Percentiles rank a stretch among this genome's conserved stretches.
Conservation (phyloP, 2,888 invertebrate species). For the Nomada fucata region DNA sequence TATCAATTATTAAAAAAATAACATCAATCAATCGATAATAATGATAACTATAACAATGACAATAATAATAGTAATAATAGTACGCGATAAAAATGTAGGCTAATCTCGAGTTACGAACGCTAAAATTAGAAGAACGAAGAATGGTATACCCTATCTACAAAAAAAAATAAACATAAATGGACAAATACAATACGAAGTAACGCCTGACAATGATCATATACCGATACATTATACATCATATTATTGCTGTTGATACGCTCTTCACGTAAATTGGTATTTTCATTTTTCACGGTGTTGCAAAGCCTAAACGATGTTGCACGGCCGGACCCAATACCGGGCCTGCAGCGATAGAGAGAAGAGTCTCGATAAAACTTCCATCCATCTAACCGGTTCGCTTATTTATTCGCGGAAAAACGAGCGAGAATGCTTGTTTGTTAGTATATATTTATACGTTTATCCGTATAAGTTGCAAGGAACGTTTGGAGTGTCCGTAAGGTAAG, state of each 20-base stretch:
- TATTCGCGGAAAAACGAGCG: not conserved
- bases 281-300: constrained; percentile 23
- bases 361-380: constrained; percentile 41
- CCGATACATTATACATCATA: constrained; percentile 5
- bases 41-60: constrained; percentile 7
- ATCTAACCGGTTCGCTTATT: not conserved
- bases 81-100: constrained; percentile 24
- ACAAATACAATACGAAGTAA: constrained; percentile 10
- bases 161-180: not conserved
- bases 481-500: constrained; percentile 14
- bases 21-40: constrained; percentile 39
- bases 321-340: constrained; percentile 36
- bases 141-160: constrained; percentile 7
- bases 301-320: constrained; percentile 39
- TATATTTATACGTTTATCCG: not conserved
- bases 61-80: constrained; percentile 52
- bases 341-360: constrained; percentile 10
- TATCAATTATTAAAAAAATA: constrained; percentile 47
- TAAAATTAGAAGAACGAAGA: constrained; percentile 26
- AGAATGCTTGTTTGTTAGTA: too few species aligned
- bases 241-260: not conserved
- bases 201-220: constrained; percentile 8
- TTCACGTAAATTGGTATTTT: not conserved
- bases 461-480: not conserved
- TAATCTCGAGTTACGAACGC: constrained; percentile 30